Evolutionary conservation across 2,888 invertebrate species (phyloP), one percentile per base, ranked within the genome.

Genomic region (Eupithecia exiguata): DNA sequence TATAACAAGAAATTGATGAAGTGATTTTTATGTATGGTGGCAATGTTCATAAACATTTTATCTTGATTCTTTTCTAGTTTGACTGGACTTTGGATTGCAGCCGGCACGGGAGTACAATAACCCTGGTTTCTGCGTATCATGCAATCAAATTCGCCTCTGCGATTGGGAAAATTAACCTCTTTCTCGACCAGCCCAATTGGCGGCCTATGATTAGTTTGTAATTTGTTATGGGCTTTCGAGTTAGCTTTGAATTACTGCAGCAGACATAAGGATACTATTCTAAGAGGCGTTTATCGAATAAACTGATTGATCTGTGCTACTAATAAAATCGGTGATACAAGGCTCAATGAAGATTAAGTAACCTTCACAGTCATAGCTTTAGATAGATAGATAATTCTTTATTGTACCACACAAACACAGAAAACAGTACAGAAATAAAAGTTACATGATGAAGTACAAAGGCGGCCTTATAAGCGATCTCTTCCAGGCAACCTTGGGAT

Each of bases 91-190:
- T 46, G 18, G 7, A 46, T 58, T 12, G n/a, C 10, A 12, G 21
- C 21, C 21, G 62, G 9, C 35, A 12, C 38, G 9, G 18, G 12
- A 5, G 7, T 21, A 10, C 21, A 53, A 65, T 18, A 30, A 35
- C 12, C 25, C 61, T 40, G 69, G 9, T 70, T 72, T 66, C 72
- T 38, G 30, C 40, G 40, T 21, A 21, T 30, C 46, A 63, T 62
- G n/a, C 65, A 38, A 25, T 35, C 68, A 40, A 69, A 86, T 84
- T 87, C 86, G 84, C 86, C 85, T 81, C 83, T 85, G 88, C 89
- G 89, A 92, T 91, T 91, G 90, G 87, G 87, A 89, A 91, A 91
- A 92, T 91, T 91, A 91, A 92, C 91, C 92, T 91, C 91, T 90
- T 92, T 90, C 90, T 77, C 76, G 87, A 86, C 88, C 87, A 83